A percentile compares a stretch with the other conserved stretches of the same genome.
phyloP scores from a whole-genome alignment of 1,140 invertebrate species.

The Dysdera silvatica region DNA sequence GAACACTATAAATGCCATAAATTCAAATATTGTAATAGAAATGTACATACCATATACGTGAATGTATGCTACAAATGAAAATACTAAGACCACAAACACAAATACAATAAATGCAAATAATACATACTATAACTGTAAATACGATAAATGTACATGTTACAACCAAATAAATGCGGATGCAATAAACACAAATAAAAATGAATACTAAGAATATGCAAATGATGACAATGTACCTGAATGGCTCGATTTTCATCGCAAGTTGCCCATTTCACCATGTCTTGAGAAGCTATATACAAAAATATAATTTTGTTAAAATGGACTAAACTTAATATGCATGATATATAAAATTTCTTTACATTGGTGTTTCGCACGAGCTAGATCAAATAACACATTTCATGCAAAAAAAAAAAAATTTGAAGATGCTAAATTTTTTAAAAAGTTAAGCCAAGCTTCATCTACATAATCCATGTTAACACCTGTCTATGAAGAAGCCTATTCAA shows the following conservation, averaged over 20 bases:
- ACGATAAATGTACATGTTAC: no score
- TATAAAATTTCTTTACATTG: background rate
- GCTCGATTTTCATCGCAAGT: conserved; percentile 50
- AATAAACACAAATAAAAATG: no score
- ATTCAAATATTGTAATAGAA: no score
- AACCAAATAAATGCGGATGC: no score
- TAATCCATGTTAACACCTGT: background rate
- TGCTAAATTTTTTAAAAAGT: background rate
- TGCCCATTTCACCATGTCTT: conserved; percentile 51
- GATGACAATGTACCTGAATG: conserved; percentile 40
- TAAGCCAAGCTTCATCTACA: background rate
- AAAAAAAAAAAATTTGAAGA: background rate
- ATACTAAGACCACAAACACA: no score
- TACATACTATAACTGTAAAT: no score
- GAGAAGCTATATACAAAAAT: conserved; percentile 40
- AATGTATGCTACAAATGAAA: no score
- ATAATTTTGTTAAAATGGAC: conserved; percentile 7
- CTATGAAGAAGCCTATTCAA: background rate
- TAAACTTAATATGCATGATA: background rate
- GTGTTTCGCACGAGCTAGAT: background rate
- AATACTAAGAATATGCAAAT: background rate
- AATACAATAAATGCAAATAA: no score
- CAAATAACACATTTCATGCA: background rate
- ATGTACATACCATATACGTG: no score
- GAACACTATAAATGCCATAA: no score